These are phyloP conservation scores for Anagrus nilaparvatae DNA, from an alignment of 1,140 invertebrate species.

Conservation along the genomic window DNA sequence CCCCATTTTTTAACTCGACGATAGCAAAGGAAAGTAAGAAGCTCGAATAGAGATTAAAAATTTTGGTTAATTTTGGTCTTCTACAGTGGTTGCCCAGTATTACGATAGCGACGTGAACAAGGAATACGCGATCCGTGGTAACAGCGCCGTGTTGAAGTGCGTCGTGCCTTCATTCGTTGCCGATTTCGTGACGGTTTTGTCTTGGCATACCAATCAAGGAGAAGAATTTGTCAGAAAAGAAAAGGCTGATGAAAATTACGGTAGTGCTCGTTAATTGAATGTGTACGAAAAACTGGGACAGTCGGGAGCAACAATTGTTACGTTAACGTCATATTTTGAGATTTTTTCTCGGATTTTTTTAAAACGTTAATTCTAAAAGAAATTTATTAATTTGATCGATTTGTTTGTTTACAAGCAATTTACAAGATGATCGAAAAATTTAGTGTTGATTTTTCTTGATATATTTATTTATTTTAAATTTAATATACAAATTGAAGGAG, in stretches of 20 bases:
- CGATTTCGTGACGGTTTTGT: constrained; percentile 80
- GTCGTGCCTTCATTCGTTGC: constrained; percentile 85
- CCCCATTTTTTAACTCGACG: no score
- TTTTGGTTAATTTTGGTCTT: no score
- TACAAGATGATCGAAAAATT: no score
- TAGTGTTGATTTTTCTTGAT: no score
- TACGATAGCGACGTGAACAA: constrained; percentile 84
- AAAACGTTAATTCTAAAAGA: not conserved
- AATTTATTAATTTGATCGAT: no score
- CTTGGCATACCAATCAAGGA: constrained; percentile 75
- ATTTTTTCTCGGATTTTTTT: not conserved
- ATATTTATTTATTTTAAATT: no score
- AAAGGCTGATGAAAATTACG: constrained; percentile 9
- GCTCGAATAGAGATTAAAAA: no score
- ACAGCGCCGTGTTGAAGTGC: constrained; percentile 85
- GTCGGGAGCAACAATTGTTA: not conserved
- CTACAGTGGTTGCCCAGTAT: constrained; percentile 70
- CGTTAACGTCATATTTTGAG: no score
- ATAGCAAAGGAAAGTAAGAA: no score
- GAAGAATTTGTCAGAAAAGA: constrained; percentile 53
- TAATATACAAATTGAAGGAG: no score
- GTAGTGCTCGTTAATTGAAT: constrained; percentile 7
- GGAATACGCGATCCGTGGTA: constrained; percentile 83
- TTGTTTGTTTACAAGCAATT: no score
- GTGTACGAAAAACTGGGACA: constrained; percentile 9